Evolutionary conservation across 2,888 invertebrate genomes (phyloP), one percentile per base, ranked within the genome.

Genomic region (Epistrophe eligans): DNA sequence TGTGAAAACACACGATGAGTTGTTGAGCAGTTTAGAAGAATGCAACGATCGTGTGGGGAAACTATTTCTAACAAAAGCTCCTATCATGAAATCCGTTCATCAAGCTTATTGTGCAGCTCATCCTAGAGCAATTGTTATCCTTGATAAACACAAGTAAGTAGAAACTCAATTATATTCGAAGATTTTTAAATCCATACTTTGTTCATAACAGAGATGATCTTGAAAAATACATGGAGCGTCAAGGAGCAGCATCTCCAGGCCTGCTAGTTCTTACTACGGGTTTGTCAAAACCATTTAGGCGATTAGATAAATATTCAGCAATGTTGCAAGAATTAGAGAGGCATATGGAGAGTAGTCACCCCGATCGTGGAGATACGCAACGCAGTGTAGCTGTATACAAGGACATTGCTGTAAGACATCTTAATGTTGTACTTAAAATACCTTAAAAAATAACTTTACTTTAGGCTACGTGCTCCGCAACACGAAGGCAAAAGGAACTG

Each of bases 351-450:
- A 98, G 98, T 92, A 97, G 96, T 89, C 99, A 99, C 93, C 95
- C 97, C 0, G 99, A 99, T 93, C 95, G 99, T 89, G 99, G 99
- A 0, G 99, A 99, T 91, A 98, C 99, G 0, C 99, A 99, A 93
- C 95, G 99, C 89, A 98, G 99, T 57, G 97, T 98, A 88, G 96
- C 96, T 89, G 97, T 99, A 48, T 99, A 97, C 92, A 97, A 98
- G 92, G 99, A 99, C 90, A 97, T 99, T 90, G 96, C 98, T 89
- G 98, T 98, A 93, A 95, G 95, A 15, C n/a, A 9, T 28, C 4
- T 55, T 9, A n/a, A 55, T n/a, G 3, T 15, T 32, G 13, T 15
- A 15, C 9, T 32, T n/a, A 28, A 55, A 32, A 15, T 28, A n/a
- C n/a, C 32, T 9, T 28, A 24, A 28, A 15, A 32, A 55, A 24